Evolutionary conservation across 2,888 invertebrate species (phyloP).

Genomic region (Nephrotoma flavescens): DNA sequence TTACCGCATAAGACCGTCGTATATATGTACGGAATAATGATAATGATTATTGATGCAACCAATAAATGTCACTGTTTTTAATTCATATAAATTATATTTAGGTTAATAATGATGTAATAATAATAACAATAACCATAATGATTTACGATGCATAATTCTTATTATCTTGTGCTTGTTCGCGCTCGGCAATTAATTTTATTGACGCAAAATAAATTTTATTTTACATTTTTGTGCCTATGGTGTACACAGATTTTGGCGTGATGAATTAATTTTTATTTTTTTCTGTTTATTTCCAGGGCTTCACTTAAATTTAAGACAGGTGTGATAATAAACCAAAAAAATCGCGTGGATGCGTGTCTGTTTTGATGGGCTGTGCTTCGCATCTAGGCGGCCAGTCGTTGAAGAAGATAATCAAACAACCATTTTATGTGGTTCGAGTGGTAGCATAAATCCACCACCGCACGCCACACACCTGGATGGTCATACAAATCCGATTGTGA

Average conservation of each 20-base stretch:
- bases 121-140: background rate
- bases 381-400: slow-evolving; percentile 69
- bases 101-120: background rate
- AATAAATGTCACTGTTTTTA: background rate
- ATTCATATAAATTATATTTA: background rate
- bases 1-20: background rate
- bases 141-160: background rate
- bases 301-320: background rate
- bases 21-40: background rate
- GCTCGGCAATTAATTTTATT: background rate
- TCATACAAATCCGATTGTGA: background rate
- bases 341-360: slow-evolving; percentile 81
- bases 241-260: background rate
- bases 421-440: background rate
- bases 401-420: slow-evolving; percentile 47
- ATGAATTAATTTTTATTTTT: background rate
- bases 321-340: slow-evolving; percentile 19
- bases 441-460: background rate
- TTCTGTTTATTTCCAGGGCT: background rate
- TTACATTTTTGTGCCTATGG: background rate
- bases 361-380: slow-evolving; percentile 81
- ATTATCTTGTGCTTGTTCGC: background rate
- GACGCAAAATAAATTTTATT: background rate
- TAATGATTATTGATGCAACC: background rate
- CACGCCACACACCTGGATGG: background rate